Conservation (phyloP, 2,797 vertebrate genomes). For the Tokudaia muenninki region DNA sequence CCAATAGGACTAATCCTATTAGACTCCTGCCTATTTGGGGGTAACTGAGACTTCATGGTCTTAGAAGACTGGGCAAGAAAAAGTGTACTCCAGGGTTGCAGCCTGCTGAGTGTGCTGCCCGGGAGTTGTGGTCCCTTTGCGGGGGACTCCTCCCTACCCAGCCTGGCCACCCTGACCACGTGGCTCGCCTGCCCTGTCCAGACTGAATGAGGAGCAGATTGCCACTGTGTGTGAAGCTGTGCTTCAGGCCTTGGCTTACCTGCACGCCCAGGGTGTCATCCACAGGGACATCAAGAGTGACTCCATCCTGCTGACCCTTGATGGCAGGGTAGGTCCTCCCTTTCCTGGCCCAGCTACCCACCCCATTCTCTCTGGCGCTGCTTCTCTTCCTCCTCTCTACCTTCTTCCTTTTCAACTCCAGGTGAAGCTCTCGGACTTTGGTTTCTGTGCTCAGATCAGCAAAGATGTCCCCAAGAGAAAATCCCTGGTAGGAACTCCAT, state of each 20-base stretch:
- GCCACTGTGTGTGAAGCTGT: constrained; percentile 98
- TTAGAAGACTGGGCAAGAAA: background rate
- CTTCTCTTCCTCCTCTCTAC: background rate
- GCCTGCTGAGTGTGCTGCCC: background rate
- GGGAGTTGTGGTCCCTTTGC: background rate
- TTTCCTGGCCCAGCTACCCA: rapidly evolving
- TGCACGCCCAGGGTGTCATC: constrained; percentile 98
- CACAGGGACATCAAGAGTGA: constrained; percentile 99
- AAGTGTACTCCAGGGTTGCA: background rate
- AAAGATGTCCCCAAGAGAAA: constrained; percentile 99
- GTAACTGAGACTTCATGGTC: background rate
- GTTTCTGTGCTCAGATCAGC: constrained; percentile 99
- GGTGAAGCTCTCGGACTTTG: constrained; percentile 99
- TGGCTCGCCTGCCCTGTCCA: constrained; percentile 80
- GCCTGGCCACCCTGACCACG: background rate
- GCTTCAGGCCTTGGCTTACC: constrained; percentile 96
- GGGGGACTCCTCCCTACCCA: background rate
- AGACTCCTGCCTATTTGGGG: background rate
- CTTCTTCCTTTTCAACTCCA: constrained; percentile 79
- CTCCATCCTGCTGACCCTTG: constrained; percentile 97
- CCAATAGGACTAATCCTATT: background rate
- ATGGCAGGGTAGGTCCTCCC: constrained; percentile 92
- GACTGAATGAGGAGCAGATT: constrained; percentile 98
- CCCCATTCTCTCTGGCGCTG: background rate
- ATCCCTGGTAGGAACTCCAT: constrained; percentile 97